A percentile compares a stretch with the other conserved stretches of the same genome.
These are phyloP conservation scores for Lordiphosa clarofinis DNA, from an alignment of 1,140 invertebrate species.

Conservation along the genomic window DNA sequence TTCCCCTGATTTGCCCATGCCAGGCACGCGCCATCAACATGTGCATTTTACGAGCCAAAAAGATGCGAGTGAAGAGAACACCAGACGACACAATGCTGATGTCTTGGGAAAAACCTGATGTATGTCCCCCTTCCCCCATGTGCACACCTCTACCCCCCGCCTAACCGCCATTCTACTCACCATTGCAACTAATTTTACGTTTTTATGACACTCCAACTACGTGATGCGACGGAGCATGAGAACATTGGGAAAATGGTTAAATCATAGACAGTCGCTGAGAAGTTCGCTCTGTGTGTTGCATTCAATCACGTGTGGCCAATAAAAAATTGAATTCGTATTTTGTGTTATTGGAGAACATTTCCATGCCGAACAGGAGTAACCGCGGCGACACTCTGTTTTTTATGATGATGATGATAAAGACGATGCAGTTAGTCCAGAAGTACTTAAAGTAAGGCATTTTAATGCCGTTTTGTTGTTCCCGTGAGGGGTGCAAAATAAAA, in stretches of 20 bases:
- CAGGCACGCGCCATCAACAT: constrained; percentile 70
- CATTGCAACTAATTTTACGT: constrained; percentile 69
- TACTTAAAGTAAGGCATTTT: constrained; percentile 13
- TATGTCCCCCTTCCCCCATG: neutral
- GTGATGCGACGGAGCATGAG: constrained; percentile 54
- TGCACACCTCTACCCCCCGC: neutral
- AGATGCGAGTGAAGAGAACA: constrained; percentile 3
- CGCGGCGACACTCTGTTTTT: constrained; percentile 7
- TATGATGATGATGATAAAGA: neutral
- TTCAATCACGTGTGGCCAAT: constrained; percentile 70
- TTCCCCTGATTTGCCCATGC: constrained; percentile 45
- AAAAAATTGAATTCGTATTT: constrained; percentile 63
- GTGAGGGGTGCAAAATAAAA: constrained; percentile 17
- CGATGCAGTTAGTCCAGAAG: neutral
- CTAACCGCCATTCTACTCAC: constrained; percentile 1
- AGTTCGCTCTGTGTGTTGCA: constrained; percentile 13
- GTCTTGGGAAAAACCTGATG: constrained; percentile 54
- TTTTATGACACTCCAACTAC: constrained; percentile 70
- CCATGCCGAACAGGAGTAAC: constrained; percentile 11
- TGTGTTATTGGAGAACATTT: constrained; percentile 10
- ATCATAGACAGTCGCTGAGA: constrained; percentile 55
- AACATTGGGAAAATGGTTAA: constrained; percentile 55
- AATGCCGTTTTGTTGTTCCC: constrained; percentile 39
- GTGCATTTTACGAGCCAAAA: constrained; percentile 67
- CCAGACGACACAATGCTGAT: constrained; percentile 44